Base-by-base conservation (phyloP, 1,140 invertebrate species). In the Pogonomyrmex barbatus region DNA sequence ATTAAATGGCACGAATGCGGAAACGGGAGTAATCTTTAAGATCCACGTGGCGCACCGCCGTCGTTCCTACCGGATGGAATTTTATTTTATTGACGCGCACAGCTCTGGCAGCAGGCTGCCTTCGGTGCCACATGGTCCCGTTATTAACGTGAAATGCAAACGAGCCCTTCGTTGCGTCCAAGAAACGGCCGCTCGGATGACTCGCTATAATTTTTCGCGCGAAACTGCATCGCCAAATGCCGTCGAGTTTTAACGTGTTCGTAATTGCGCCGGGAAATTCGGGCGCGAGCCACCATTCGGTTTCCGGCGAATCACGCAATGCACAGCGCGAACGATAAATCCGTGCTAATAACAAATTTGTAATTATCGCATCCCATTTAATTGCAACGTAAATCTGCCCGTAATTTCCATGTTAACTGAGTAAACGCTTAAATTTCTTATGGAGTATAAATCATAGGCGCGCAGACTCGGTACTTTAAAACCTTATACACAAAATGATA, bases 61-160 rank as follows among this genome's bases (percentile, higher is more conserved):
- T 71, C 30, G 70, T 81, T 65, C 62, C 58, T 62, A 33, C 79
- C 77, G 78, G 77, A 83, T 68, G 68, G 76, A 88, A 88, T 90
- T 90, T 90, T 90, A 90, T 89, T 90, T 90, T 89, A 90, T 90
- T 88, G 89, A 87, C 79, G 89, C 88, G 89, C 86, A 33, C 76
- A 85, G 52, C 81, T 70, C 63, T 70, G 70, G 65, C 68, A 81
- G 75, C 88, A 71, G 60, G 50, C 75, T 79, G 87, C 73, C 71
- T 86, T 75, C 82, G 50, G 87, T 85, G 79, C 88, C 89, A 86
- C 89, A 88, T 90, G 87, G 83, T 90, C 83, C 83, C 75, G 89
- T 90, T 90, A 90, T 90, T 86, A 90, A 90, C 88, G 89, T 86
- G 86, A 90, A 88, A 88, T 88, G 86, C 89, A 90, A 88, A 90